Evolutionary conservation across 2,797 vertebrate genomes (phyloP).

Genomic region (Diglossa cyanea): DNA sequence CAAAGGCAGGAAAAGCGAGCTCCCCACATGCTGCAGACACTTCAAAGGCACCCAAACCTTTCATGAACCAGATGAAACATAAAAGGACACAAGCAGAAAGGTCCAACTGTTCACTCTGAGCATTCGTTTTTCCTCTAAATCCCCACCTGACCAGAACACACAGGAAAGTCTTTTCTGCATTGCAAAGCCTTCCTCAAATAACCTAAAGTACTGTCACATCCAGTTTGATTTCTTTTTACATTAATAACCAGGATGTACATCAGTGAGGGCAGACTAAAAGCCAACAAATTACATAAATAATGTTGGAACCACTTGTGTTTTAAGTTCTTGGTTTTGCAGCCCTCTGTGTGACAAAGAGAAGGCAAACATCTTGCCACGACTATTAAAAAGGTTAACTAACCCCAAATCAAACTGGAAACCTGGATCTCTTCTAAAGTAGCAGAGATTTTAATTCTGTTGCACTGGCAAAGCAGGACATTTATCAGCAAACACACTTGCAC

Average conservation of each 20-base stretch:
- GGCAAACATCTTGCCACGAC: background rate
- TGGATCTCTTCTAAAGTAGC: background rate
- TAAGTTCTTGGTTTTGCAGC: background rate
- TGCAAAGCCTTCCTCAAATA: background rate
- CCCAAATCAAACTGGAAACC: background rate
- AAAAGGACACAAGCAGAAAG: slow-evolving; percentile 43
- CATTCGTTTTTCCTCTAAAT: background rate
- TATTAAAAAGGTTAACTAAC: background rate
- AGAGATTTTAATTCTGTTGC: background rate
- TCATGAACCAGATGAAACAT: slow-evolving; percentile 36
- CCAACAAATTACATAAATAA: background rate
- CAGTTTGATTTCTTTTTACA: background rate
- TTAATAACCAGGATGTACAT: background rate
- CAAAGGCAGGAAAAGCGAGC: background rate
- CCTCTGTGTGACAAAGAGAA: background rate
- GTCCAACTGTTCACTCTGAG: background rate
- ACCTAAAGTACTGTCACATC: background rate
- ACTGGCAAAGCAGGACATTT: background rate
- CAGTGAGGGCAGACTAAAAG: background rate
- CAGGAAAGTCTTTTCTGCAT: background rate
- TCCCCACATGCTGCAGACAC: background rate
- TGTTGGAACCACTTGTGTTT: background rate
- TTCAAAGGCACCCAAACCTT: slow-evolving; percentile 49
- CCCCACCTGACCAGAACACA: background rate
- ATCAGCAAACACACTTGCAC: background rate